A percentile compares a stretch with the other conserved stretches of the same genome.
Conservation (phyloP, 2,797 vertebrate genomes). For the Enteromius unitaeniatus region DNA sequence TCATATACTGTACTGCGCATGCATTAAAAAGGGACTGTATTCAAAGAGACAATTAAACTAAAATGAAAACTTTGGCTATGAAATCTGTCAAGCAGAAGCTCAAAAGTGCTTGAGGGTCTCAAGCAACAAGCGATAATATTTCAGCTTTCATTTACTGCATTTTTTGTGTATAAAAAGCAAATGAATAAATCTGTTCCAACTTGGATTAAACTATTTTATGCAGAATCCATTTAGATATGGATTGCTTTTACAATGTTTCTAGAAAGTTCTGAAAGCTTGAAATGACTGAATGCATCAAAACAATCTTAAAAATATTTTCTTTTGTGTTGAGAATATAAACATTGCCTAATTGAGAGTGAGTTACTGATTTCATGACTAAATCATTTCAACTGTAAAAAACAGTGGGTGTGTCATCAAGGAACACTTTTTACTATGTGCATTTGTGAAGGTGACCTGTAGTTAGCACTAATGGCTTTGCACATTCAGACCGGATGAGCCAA, state of each 20-base stretch:
- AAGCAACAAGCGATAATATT: not conserved
- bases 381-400: not conserved
- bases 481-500: constrained; percentile 49
- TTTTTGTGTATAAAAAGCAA: no score
- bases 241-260: not conserved
- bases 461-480: constrained; percentile 14
- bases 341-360: not conserved
- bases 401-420: not conserved
- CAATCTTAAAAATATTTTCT: not conserved
- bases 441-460: constrained; percentile 17
- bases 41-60: not conserved
- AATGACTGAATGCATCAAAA: not conserved
- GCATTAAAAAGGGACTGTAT: not conserved
- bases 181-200: not conserved
- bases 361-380: not conserved
- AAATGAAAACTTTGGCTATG: not conserved
- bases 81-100: not conserved
- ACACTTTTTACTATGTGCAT: not conserved
- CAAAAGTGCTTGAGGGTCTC: not conserved
- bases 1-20: not conserved
- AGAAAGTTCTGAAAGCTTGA: not conserved
- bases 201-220: no score
- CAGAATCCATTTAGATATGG: not conserved
- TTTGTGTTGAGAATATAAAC: not conserved
- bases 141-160: not conserved